These are phyloP conservation scores for Poeciliopsis retropinna DNA, from an alignment of 2,113 vertebrate species.

Conservation along the genomic window DNA sequence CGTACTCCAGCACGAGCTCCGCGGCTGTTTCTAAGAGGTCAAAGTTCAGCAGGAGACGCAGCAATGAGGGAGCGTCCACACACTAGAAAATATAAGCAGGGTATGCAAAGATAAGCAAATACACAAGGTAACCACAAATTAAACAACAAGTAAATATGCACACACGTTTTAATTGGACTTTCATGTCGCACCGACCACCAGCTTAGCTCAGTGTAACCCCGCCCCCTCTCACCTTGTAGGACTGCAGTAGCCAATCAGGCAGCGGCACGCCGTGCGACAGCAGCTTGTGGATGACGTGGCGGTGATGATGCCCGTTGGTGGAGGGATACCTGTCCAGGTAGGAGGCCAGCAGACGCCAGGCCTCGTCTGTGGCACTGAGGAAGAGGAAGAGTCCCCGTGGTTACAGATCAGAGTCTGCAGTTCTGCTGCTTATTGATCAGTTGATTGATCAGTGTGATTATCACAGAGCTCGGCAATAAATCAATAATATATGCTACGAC, in stretches of 20 bases:
- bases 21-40: conserved; percentile 89
- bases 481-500: too few species aligned
- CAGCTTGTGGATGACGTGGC: conserved; percentile 91
- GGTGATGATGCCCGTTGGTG: conserved; percentile 86
- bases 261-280: conserved; percentile 88
- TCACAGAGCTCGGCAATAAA: too few species aligned
- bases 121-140: background rate
- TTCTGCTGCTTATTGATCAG: background rate
- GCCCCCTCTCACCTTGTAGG: conserved; percentile 86
- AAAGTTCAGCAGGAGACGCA: conserved; percentile 92
- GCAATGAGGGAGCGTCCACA: conserved; percentile 85
- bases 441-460: background rate
- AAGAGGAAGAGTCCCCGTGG: background rate
- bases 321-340: conserved; percentile 87
- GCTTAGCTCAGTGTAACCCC: background rate
- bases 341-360: conserved; percentile 88
- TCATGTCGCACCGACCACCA: too few species aligned
- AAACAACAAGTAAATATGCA: background rate
- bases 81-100: background rate
- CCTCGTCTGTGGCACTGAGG: conserved; percentile 91
- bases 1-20: conserved; percentile 90
- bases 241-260: conserved; percentile 92
- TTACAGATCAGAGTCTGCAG: background rate
- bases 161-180: too few species aligned
- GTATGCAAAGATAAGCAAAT: background rate